A percentile compares a stretch with the other conserved stretches of the same genome.
Evolutionary conservation across 2,888 invertebrate species (phyloP).

Genomic region (Cheilosia vernalis): DNA sequence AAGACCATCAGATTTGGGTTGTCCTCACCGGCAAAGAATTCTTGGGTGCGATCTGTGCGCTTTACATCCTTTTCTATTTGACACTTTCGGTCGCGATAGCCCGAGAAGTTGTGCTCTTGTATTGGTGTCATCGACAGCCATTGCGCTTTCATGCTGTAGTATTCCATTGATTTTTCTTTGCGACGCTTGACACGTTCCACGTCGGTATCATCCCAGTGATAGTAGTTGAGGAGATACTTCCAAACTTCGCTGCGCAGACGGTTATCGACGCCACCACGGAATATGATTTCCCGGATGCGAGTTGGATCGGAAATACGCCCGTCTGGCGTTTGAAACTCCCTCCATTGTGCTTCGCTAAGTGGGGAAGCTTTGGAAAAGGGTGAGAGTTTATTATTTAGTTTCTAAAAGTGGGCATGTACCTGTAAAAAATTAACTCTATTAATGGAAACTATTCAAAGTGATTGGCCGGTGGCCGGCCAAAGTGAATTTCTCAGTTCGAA

Average conservation of each 20-base stretch:
- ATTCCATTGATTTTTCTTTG: conserved; percentile 91
- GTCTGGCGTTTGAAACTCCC: conserved; percentile 89
- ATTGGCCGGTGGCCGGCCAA: too few species aligned
- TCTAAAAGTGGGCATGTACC: too few species aligned
- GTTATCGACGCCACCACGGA: conserved; percentile 93
- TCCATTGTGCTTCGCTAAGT: conserved; percentile 91
- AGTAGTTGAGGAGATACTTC: conserved; percentile 96
- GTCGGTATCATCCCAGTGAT: conserved; percentile 92
- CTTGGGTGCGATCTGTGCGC: conserved; percentile 95
- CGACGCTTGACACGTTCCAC: conserved; percentile 88
- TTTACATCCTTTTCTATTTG: conserved; percentile 99
- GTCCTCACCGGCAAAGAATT: conserved; percentile 96
- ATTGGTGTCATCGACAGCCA: conserved; percentile 95
- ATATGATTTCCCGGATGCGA: conserved; percentile 92
- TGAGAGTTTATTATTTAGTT: background rate
- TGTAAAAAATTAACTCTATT: too few species aligned
- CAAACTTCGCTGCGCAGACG: conserved; percentile 92
- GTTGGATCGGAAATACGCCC: conserved; percentile 92
- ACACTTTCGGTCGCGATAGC: conserved; percentile 95
- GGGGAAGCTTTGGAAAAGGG: conserved; percentile 85
- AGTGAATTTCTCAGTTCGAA: too few species aligned
- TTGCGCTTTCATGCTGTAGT: conserved; percentile 97
- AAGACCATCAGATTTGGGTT: conserved; percentile 94
- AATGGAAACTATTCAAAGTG: too few species aligned
- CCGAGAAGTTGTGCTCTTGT: conserved; percentile 94